Evolutionary conservation across 2,797 vertebrate genomes (phyloP), one percentile per base, ranked within the genome.

Genomic region (Gallinago solitaria): DNA sequence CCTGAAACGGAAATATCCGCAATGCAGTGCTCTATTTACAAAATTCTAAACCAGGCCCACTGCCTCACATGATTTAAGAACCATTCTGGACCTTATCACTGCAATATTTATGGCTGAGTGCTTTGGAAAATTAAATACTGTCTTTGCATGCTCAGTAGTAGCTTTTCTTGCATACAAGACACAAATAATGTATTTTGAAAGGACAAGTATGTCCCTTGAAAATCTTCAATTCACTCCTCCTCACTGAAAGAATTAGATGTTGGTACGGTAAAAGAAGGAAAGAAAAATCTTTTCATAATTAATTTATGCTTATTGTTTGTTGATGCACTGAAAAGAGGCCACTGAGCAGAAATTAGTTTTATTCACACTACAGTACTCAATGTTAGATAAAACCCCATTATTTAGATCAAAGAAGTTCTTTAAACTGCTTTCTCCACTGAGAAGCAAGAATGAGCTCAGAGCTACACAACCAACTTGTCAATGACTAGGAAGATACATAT

Each of bases 21-120:
- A 94, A 92, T 82, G 74, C 92, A 96, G 90, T 85, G 81, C 35
- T 61, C 77, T 87, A 93, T 90, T 96, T 93, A 91, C 75, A 87
- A 83, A 79, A 95, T 82, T 93, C 79, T 91, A 96, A 91, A 83
- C 28, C 51, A 94, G 70, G 65, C 17, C 56, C 47, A 68, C 47
- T 79, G 54, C 85, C 56, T 90, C 71, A 86, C n/a, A 74, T 89
- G 90, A 94, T 82, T 93, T 95, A 86, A 92, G 91, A 94, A 68
- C 57, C 78, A 91, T 75, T 92, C 91, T 70, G 64, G 77, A 76
- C 83, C 70, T 91, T 84, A 83, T 67, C 37, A 5, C 57, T 88
- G 54, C 82, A 90, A 81, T 76, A 93, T 86, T 93, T 93, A 96
- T 25, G 76, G 83, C 65, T 70, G 54, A 91, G 32, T 33, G 73